These are phyloP conservation scores for Lathronympha strigana DNA, from an alignment of 2,888 invertebrate genomes.

Conservation along the genomic window DNA sequence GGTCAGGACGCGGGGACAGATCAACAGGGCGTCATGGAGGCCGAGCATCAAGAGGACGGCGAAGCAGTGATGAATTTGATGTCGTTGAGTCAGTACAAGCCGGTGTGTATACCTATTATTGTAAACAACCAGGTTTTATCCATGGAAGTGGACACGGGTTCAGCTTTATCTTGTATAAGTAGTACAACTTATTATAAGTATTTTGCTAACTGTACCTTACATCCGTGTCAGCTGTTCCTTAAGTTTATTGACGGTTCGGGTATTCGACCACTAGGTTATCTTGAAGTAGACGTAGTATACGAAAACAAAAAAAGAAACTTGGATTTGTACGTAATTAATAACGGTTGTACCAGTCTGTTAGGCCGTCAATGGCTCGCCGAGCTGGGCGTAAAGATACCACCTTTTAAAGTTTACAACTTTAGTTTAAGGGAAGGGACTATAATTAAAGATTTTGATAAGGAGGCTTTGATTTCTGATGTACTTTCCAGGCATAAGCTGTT, in stretches of 20 bases:
- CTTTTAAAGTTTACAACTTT: background rate
- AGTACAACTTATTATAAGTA: background rate
- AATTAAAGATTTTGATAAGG: too few relatives aligned
- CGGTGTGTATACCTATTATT: background rate
- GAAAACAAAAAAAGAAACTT: conserved; percentile 19
- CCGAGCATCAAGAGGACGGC: background rate
- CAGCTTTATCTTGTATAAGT: background rate
- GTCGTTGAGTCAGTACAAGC: conserved; percentile 4
- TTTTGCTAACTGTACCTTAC: background rate
- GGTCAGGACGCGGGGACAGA: background rate
- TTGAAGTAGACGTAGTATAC: conserved; percentile 33
- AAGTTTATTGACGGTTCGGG: conserved; percentile 30
- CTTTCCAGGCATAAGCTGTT: conserved; percentile 18
- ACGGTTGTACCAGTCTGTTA: conserved; percentile 37
- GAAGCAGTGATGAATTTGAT: conserved; percentile 6
- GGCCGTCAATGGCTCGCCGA: conserved; percentile 44
- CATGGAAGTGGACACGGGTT: conserved; percentile 1
- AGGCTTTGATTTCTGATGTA: conserved; percentile 4
- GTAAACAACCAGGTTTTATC: background rate
- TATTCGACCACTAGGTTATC: conserved; percentile 34
- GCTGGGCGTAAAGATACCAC: conserved; percentile 29
- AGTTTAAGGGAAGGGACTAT: background rate
- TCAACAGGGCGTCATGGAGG: background rate
- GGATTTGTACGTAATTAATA: conserved; percentile 42
- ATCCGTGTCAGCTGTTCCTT: background rate